Evolutionary conservation across 2,113 vertebrate species (phyloP).

Genomic region (Hemiprocne comata): DNA sequence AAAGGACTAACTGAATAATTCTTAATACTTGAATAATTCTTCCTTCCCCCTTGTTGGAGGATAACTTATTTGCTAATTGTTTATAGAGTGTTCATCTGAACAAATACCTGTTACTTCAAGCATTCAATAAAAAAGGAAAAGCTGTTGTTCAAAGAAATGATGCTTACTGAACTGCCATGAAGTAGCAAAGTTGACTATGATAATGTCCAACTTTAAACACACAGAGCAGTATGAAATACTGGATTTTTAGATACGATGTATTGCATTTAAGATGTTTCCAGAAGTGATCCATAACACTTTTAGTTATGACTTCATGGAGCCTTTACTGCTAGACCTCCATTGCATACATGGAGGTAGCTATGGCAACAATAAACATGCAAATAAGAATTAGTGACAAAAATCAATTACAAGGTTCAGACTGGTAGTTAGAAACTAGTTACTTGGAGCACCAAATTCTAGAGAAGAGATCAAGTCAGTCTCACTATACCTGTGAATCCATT

Average conservation of each 20-base stretch:
- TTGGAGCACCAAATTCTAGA: background rate
- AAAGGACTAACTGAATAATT: background rate
- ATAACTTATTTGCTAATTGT: background rate
- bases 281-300: background rate
- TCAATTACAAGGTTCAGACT: background rate
- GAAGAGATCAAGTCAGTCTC: background rate
- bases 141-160: background rate
- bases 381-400: background rate
- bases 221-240: background rate
- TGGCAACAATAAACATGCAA: background rate
- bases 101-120: background rate
- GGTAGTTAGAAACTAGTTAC: background rate
- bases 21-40: background rate
- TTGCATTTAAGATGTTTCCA: background rate
- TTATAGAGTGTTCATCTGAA: background rate
- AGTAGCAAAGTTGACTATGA: background rate
- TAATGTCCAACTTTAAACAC: background rate
- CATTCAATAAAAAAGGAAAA: background rate
- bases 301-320: background rate
- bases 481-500: constrained; percentile 93
- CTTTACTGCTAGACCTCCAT: background rate
- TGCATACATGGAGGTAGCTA: background rate
- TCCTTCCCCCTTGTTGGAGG: background rate
- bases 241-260: background rate
- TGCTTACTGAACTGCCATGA: background rate